These are phyloP conservation scores for Campoplex nolae DNA, from an alignment of 2,888 invertebrate species.

Conservation along the genomic window DNA sequence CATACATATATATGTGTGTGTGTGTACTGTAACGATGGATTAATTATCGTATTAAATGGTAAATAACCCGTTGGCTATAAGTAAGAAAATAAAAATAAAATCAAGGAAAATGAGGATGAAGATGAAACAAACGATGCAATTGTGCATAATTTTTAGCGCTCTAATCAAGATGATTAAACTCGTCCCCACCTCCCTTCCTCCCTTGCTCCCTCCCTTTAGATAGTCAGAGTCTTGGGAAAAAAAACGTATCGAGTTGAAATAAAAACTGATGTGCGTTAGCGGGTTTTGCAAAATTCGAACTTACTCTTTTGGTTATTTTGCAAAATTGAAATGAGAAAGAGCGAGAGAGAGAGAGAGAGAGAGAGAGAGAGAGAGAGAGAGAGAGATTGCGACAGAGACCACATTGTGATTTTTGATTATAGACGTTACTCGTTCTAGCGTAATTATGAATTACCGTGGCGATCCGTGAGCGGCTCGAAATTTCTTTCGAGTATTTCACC, in stretches of 20 bases:
- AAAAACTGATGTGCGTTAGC: slow-evolving; percentile 68
- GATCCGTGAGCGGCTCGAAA: slow-evolving; percentile 50
- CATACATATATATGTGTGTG: slow-evolving; percentile 58
- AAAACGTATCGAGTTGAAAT: slow-evolving; percentile 41
- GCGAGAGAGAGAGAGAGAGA: neutral
- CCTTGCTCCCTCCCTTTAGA: slow-evolving; percentile 68
- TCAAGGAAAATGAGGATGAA: slow-evolving; percentile 12
- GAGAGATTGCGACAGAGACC: slow-evolving; percentile 70
- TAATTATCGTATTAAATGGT: slow-evolving; percentile 68
- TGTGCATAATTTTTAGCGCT: slow-evolving; percentile 81
- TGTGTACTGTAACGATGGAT: slow-evolving; percentile 69
- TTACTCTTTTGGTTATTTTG: slow-evolving; percentile 48
- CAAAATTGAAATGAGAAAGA: slow-evolving; percentile 36
- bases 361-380: slow-evolving; percentile 5
- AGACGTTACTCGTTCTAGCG: slow-evolving; percentile 73
- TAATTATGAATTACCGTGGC: slow-evolving; percentile 71
- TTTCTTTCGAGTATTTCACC: slow-evolving; percentile 8
- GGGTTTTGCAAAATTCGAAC: slow-evolving; percentile 39
- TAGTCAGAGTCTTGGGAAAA: slow-evolving; percentile 77
- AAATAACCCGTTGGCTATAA: slow-evolving; percentile 73
- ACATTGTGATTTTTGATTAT: slow-evolving; percentile 79
- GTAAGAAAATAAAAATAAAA: slow-evolving; percentile 62
- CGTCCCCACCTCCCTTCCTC: slow-evolving; percentile 31
- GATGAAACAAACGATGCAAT: slow-evolving; percentile 56
- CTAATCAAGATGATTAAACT: slow-evolving; percentile 73